phyloP scores from a whole-genome alignment of 1,140 invertebrate genomes.

The Lordiphosa mommai region DNA sequence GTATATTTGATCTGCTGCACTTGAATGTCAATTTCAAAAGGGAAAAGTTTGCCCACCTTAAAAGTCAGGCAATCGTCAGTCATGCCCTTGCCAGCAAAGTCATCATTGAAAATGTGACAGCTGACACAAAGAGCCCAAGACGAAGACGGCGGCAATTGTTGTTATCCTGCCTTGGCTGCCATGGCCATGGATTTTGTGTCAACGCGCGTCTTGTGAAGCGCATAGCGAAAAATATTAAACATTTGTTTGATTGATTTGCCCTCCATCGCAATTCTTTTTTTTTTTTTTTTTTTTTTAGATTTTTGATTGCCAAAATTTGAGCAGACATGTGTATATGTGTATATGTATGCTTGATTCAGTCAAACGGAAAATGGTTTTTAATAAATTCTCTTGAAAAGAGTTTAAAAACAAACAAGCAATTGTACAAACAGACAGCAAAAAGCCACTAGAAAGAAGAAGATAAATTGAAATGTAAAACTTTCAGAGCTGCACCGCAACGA shows the following conservation, averaged over 20 bases:
- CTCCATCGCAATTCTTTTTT: background rate
- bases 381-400: no score
- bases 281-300: slow-evolving; percentile 12
- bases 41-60: slow-evolving; percentile 4
- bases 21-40: slow-evolving; percentile 18
- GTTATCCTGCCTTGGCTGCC: slow-evolving; percentile 21
- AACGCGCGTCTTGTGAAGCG: slow-evolving; percentile 34
- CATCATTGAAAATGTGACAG: slow-evolving; percentile 32
- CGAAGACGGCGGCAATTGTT: slow-evolving; percentile 16
- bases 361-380: no score
- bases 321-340: background rate
- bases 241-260: slow-evolving; percentile 61
- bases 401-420: no score
- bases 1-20: slow-evolving; percentile 1
- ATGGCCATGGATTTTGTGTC: slow-evolving; percentile 30
- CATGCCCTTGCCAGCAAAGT: slow-evolving; percentile 16
- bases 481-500: no score
- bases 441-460: background rate
- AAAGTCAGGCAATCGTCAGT: background rate
- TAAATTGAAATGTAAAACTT: no score
- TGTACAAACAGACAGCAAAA: no score
- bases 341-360: no score
- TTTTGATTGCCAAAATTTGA: background rate
- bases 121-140: slow-evolving; percentile 28
- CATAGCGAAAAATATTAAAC: slow-evolving; percentile 61